Evolutionary conservation across 2,888 invertebrate genomes (phyloP), one percentile per base, ranked within the genome.

Genomic region (Archips xylosteana): DNA sequence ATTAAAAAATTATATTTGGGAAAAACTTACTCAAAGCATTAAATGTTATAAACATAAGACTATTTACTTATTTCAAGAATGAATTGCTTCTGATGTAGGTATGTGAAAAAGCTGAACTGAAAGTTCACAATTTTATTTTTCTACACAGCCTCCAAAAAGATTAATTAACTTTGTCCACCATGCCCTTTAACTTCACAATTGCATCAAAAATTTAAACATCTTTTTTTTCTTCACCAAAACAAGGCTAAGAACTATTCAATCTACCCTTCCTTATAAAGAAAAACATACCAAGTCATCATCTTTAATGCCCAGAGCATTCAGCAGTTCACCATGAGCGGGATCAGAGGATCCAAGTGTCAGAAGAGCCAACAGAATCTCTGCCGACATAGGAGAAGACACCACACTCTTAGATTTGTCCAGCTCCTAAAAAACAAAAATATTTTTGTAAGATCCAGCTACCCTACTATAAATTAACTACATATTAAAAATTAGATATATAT

Each of bases 311-410:
- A 94, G 87, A 8, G 89, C 76, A 2, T 82, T 81, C 5, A 92
- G 81, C 15, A 94, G 82, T 78, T 94, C 91, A 1, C 80, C 67
- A 75, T 92, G 94, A 8, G 91, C 87, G 0, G 85, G 83, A 0
- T 89, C 90, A 51, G 85, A 85, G n/a, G 89, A 83, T 10, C 93
- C 94, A 63, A 94, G 81, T n/a, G 94, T 79, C 68, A 94, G 72
- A 75, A 95, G 82, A 10, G 92, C 93, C 75, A 95, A 78, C 42
- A 95, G 82, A 79, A 91, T 87, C 79, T 95, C 94, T 0, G 94
- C 92, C 12, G 95, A 95, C 36, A 95, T 79, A 1, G 95, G 95
- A 4, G 95, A 95, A 32, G 94, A 92, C 5, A 95, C 89, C 32
- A 92, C 88, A 85, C 90, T 95, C 75, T 87, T 88, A 42, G 78